Base-by-base conservation (phyloP, 1,140 invertebrate species). In the Lucilia cuprina region DNA sequence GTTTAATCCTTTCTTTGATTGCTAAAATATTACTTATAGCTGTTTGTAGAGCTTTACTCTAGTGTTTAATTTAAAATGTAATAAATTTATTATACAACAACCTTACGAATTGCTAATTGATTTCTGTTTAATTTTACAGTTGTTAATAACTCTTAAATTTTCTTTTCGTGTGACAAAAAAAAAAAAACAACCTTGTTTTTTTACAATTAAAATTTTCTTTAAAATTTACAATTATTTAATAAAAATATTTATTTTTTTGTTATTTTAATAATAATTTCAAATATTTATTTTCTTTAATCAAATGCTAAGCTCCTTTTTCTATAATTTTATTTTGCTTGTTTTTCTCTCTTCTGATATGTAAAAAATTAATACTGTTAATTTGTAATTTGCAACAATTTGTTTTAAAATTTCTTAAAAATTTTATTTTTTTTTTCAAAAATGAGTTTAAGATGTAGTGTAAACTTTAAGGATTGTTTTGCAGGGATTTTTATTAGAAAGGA, bases 81-180 rank as follows among this genome's bases (percentile, higher is more conserved):
- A 12, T 21, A 25, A 21, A 9, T 70, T 4, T 10, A 25, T 70
- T 70, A 21, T 21, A 70, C 21, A 70, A 70, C 65, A 70, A 70
- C 65, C 65, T 21, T 70, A 70, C n/a, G n/a, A 70, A 70, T 70
- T 70, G 65, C 65, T 70, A 70, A 70, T 70, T 70, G 65, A 21
- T 70, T 70, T 21, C 4, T 70, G 21, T 21, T 2, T 70, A 70
- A 21, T 21, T 25, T 70, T 19, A 19, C 19, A 21, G 10, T 70
- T n/a, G n/a, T n/a, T n/a, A n/a, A n/a, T n/a, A n/a, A n/a, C n/a
- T n/a, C n/a, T n/a, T n/a, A n/a, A n/a, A n/a, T n/a, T 55, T 13
- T 55, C 17, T 55, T 55, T 55, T 55, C 13, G 41, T 7, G 41
- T 0, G 41, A 41, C 41, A 41, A 41, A 41, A 70, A 70, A 21